Evolutionary conservation across 2,888 invertebrate species (phyloP).

Genomic region (Sphecodes monilicornis): DNA sequence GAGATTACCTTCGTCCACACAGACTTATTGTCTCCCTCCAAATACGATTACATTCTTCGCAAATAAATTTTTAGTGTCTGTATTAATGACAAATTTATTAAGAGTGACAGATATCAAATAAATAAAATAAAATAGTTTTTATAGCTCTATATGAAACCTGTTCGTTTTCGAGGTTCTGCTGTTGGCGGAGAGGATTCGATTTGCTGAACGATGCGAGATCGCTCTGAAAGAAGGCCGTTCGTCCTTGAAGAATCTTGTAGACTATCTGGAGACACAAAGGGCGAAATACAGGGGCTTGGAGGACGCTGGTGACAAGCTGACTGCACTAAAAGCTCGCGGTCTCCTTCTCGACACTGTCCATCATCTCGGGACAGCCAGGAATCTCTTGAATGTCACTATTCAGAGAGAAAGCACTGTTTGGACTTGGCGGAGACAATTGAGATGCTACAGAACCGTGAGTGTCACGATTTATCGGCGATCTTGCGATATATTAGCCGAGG

Average conservation of each 20-base stretch:
- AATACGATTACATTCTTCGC: no score
- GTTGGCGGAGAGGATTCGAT: slow-evolving; percentile 78
- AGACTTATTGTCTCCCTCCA: no score
- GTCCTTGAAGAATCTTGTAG: slow-evolving; percentile 84
- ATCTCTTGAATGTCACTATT: slow-evolving; percentile 86
- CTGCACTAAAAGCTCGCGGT: slow-evolving; percentile 95
- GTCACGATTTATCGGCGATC: not conserved
- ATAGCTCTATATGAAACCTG: no score
- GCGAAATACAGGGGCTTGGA: slow-evolving; percentile 85
- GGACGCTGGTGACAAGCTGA: slow-evolving; percentile 85
- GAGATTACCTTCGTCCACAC: no score
- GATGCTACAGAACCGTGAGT: slow-evolving; percentile 84
- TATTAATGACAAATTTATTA: no score
- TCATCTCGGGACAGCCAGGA: slow-evolving; percentile 93
- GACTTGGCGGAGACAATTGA: slow-evolving; percentile 98
- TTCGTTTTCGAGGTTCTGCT: slow-evolving; percentile 74
- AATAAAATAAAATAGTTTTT: no score
- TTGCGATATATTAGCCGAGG: not conserved
- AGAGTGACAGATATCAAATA: no score
- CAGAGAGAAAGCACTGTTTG: slow-evolving; percentile 85
- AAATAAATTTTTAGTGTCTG: no score
- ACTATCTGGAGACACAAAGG: slow-evolving; percentile 86
- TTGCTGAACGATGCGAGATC: slow-evolving; percentile 80
- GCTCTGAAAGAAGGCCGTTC: slow-evolving; percentile 76
- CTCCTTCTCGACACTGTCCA: slow-evolving; percentile 97